Conservation (phyloP, 2,888 invertebrate genomes). For the Listrodromus nycthemerus region DNA sequence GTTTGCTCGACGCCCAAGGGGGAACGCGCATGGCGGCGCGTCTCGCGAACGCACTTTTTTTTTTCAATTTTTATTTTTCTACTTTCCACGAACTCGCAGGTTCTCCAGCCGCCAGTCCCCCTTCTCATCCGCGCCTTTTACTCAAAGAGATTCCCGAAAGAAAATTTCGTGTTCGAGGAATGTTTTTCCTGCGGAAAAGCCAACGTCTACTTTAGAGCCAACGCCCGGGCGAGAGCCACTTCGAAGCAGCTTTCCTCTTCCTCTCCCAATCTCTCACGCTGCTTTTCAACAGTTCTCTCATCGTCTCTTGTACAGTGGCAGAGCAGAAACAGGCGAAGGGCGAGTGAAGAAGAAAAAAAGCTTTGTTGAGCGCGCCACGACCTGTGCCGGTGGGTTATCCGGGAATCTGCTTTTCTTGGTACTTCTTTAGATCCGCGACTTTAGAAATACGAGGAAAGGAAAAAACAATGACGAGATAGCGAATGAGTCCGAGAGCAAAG, state of each 20-base stretch:
- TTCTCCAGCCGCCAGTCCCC: not conserved
- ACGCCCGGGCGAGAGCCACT: conserved; percentile 46
- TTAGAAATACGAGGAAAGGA: conserved; percentile 8
- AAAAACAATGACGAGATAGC: not conserved
- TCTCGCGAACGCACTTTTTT: conserved; percentile 31
- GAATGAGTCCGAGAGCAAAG: conserved; percentile 1
- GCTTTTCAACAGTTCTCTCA: conserved; percentile 13
- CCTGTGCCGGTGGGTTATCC: conserved; percentile 55
- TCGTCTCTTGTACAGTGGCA: conserved; percentile 34
- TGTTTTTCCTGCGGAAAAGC: conserved; percentile 70
- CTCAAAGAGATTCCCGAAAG: conserved; percentile 74
- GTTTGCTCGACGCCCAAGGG: conserved; percentile 9
- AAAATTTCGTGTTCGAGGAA: conserved; percentile 73
- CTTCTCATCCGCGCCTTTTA: conserved; percentile 68
- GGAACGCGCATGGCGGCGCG: not conserved
- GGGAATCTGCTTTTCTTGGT: conserved; percentile 59
- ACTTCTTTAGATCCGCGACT: conserved; percentile 30
- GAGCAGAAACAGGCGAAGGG: conserved; percentile 8
- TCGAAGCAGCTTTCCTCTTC: conserved; percentile 44
- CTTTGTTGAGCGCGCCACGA: conserved; percentile 56
- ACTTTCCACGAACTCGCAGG: conserved; percentile 40
- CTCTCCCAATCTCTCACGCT: conserved; percentile 4
- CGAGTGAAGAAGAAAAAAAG: conserved; percentile 7
- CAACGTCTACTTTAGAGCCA: conserved; percentile 60
- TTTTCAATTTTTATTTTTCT: conserved; percentile 26